A percentile compares a stretch with the other conserved stretches of the same genome.
These are phyloP conservation scores for Venustaconcha ellipsiformis DNA, from an alignment of 1,140 invertebrate genomes.

Conservation along the genomic window DNA sequence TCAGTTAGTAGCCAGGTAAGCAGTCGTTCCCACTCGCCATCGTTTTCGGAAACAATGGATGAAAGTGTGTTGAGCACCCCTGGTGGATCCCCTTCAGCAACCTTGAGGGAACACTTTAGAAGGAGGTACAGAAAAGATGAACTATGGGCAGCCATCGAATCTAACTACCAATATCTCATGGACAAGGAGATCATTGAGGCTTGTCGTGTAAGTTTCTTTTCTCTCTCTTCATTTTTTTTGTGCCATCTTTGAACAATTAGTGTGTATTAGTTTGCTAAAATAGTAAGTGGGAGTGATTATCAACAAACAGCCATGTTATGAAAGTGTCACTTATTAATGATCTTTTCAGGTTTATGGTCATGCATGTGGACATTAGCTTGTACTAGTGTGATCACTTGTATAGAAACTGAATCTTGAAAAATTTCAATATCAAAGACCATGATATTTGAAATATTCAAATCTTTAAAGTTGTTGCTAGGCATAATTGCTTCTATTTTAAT, in stretches of 20 bases:
- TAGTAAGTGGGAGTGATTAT: background rate
- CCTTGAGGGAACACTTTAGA: constrained; percentile 42
- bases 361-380: no score
- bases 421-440: no score
- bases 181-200: constrained; percentile 91
- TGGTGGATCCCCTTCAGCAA: constrained; percentile 32
- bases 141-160: constrained; percentile 86
- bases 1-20: constrained; percentile 28
- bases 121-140: constrained; percentile 74
- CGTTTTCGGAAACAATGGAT: constrained; percentile 29
- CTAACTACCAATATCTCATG: constrained; percentile 94
- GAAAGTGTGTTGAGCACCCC: constrained; percentile 44
- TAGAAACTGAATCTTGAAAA: no score
- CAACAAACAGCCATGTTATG: no score
- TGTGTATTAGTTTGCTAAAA: background rate
- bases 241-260: background rate
- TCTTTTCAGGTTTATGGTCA: no score
- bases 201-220: constrained; percentile 76
- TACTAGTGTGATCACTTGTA: no score
- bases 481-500: no score
- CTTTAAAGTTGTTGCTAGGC: no score
- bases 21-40: constrained; percentile 50
- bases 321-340: no score
- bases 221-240: background rate
- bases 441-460: no score